phyloP scores from a whole-genome alignment of 2,113 vertebrate genomes.

The Podocnemis expansa region DNA sequence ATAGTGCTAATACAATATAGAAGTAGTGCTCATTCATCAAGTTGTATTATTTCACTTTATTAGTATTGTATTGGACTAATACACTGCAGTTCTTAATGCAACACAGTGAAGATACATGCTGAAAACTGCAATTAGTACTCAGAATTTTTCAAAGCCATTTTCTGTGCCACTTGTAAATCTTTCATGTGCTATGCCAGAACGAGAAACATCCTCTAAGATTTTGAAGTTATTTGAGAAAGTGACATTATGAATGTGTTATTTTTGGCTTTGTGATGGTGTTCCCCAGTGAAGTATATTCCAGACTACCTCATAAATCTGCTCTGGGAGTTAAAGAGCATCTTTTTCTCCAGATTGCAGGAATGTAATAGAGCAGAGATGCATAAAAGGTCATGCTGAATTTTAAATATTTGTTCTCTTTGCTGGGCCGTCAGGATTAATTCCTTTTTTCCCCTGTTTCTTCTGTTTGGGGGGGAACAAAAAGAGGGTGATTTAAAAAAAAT shows the following conservation, averaged over 20 bases:
- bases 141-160: constrained; percentile 51
- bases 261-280: not conserved
- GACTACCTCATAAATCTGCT: constrained; percentile 37
- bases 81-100: constrained; percentile 64
- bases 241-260: constrained; percentile 46
- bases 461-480: not conserved
- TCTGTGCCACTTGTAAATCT: constrained; percentile 55
- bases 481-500: rapidly evolving
- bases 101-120: constrained; percentile 47
- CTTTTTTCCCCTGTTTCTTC: not conserved
- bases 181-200: constrained; percentile 26
- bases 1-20: constrained; percentile 64
- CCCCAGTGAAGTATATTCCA: not conserved
- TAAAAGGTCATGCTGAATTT: not conserved
- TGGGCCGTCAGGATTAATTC: not conserved
- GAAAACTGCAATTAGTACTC: constrained; percentile 58
- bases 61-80: constrained; percentile 65
- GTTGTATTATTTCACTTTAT: constrained; percentile 57
- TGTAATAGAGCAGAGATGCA: not conserved
- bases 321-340: constrained; percentile 45
- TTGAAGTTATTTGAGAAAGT: not conserved
- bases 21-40: constrained; percentile 72
- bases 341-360: not conserved
- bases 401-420: constrained; percentile 39
- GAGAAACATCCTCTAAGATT: constrained; percentile 51